phyloP scores from a whole-genome alignment of 2,888 invertebrate genomes.

The Caenorhabditis sinica region DNA sequence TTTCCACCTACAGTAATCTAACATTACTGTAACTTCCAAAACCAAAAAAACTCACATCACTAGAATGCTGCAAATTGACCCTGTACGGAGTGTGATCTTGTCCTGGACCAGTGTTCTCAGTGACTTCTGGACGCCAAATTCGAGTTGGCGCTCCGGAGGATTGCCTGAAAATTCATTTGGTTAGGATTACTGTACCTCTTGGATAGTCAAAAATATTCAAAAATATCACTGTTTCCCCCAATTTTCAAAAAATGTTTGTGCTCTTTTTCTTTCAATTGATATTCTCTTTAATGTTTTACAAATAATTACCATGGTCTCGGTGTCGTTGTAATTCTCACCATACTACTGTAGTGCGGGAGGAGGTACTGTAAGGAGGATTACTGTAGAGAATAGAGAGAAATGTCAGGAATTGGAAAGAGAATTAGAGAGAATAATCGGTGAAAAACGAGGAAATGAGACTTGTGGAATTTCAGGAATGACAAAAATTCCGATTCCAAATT shows the following conservation, averaged over 20 bases:
- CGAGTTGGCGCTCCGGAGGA: conserved; percentile 65
- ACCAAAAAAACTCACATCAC: conserved; percentile 65
- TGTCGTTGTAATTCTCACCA: conserved; percentile 74
- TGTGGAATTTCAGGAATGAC: not conserved
- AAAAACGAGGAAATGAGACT: not conserved
- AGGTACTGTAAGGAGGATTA: not conserved
- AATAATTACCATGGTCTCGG: conserved; percentile 76
- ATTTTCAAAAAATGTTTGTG: too few relatives aligned
- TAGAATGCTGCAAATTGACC: conserved; percentile 70
- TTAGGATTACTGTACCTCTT: not conserved
- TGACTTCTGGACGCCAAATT: conserved; percentile 77
- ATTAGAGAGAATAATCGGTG: not conserved
- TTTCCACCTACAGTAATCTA: not conserved
- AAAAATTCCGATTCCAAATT: too few relatives aligned
- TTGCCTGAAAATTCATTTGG: conserved; percentile 64
- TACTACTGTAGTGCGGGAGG: conserved; percentile 4
- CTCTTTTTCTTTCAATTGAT: too few relatives aligned
- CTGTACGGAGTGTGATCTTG: conserved; percentile 65
- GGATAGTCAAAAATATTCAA: too few relatives aligned
- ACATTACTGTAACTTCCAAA: not conserved
- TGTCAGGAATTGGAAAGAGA: not conserved
- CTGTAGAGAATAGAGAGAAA: conserved; percentile 2
- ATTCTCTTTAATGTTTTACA: too few relatives aligned
- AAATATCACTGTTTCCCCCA: too few relatives aligned
- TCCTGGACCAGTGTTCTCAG: conserved; percentile 68